Evolutionary conservation across 2,888 invertebrate species (phyloP), one percentile per base, ranked within the genome.

Genomic region (Andrena bucephala): DNA sequence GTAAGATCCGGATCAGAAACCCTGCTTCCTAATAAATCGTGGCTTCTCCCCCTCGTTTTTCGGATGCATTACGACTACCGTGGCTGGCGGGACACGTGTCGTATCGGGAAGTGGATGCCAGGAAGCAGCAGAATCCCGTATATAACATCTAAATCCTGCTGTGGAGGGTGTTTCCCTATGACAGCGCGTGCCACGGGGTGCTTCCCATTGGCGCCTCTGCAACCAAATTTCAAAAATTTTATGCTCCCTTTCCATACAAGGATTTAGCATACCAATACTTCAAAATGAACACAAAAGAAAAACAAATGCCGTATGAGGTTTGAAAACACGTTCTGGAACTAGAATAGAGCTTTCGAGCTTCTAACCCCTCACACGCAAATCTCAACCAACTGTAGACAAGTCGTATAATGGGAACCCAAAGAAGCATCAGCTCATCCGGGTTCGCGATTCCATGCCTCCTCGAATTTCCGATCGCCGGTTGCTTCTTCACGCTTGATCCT

Each of bases 1-100:
- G 75, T 31, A 57, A 68, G 78, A 77, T 70, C 77, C 71, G 77
- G 77, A 77, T 80, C 74, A 57, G 70, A 71, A 78, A 70, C 54
- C 75, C 75, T 65, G 50, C 60, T 72, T 79, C 67, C 83, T 79
- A 84, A 88, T 87, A 88, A 87, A 88, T 88, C 80, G 68, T 83
- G 48, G 20, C 52, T 33, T 75, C 75, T 75, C 71, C 75, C 81
- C 67, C 24, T 66, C 62, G 77, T 62, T 83, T 69, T 74, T 75
- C 65, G 72, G 76, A 76, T 67, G 81, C 87, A 74, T 84, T 80
- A 82, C 73, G 72, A 65, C 83, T 74, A 69, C 78, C 48, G 77
- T 77, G 79, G 79, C 86, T 87, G 84, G 70, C 65, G 79, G 76
- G 88, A 91, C 91, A 91, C 89, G 90, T 91, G 90, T 88, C 89